These are phyloP conservation scores for Beroe forskalii DNA, from an alignment of 37 sponge, comb jelly and placozoan genomes.

Conservation along the genomic window DNA sequence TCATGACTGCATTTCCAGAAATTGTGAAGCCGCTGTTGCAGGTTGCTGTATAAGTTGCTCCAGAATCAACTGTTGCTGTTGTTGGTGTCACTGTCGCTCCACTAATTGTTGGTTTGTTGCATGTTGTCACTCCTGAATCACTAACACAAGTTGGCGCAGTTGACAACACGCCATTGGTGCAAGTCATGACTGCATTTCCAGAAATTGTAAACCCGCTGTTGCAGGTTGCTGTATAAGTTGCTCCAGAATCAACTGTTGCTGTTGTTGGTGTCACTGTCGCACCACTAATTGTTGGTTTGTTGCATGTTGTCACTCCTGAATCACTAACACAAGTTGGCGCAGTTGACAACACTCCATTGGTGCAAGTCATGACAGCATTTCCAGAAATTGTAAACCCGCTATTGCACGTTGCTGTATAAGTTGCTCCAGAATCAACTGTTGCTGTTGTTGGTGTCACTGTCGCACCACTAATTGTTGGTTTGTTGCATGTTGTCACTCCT, in stretches of 20 bases:
- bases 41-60: neutral
- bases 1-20: neutral
- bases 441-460: neutral
- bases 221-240: neutral
- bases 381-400: neutral
- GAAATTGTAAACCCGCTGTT: neutral
- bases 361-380: neutral
- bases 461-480: neutral
- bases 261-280: neutral
- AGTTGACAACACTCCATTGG: neutral
- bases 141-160: neutral
- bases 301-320: too few species aligned
- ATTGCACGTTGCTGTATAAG: neutral
- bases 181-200: neutral
- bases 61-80: neutral
- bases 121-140: too few species aligned
- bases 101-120: conserved; percentile 5
- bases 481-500: too few species aligned
- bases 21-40: neutral
- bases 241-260: neutral
- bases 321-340: neutral
- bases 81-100: neutral
- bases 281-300: neutral
- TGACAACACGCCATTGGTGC: neutral
- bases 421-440: neutral